Base-by-base conservation (phyloP, 2,888 invertebrate species). In the Carabus problematicus region DNA sequence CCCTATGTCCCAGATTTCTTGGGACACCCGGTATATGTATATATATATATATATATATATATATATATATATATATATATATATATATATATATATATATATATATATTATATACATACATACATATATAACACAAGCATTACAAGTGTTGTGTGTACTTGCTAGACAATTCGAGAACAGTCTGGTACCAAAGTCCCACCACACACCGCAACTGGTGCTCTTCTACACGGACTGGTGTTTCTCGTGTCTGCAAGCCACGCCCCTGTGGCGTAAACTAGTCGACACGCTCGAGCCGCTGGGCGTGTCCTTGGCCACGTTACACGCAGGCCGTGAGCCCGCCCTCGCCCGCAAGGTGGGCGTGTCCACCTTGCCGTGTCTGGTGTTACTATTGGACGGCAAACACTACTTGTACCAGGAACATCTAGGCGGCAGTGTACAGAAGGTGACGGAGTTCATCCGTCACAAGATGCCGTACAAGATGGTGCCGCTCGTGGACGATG, bases 171-270 rank as follows among this genome's bases (percentile, higher is more conserved):
- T 92, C 81, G 94, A 96, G 78, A 94, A 93, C 78, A 89, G 89
- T 70, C 87, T 97, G 73, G 80, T 95, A 64, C 94, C 95, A 71
- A 94, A 93, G 79, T 96, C 95, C 78, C 84, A 87, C 70, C 89
- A 88, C 72, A 91, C 91, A 42, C 95, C 97, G 8, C 91, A 94
- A 70, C 83, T 98, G 69, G 86, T 98, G 59, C 88, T 97, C 74
- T 94, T 95, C 80, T 98, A 96, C 82, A 92, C 94, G 7, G 97
- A 97, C 81, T 96, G 95, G 92, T 98, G 97, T 79, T 94, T 95
- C 80, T 89, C 93, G 59, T 98, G 97, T 80, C 89, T 95, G 72
- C 91, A 90, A 76, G 90, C 92, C n/a, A 94, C 95, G 56, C 91
- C 91, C 0, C 87, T 93, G 8, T 94, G 96, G 88, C 87, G 93